Conservation (phyloP, 2,888 invertebrate species). For the Agrotis puta region DNA sequence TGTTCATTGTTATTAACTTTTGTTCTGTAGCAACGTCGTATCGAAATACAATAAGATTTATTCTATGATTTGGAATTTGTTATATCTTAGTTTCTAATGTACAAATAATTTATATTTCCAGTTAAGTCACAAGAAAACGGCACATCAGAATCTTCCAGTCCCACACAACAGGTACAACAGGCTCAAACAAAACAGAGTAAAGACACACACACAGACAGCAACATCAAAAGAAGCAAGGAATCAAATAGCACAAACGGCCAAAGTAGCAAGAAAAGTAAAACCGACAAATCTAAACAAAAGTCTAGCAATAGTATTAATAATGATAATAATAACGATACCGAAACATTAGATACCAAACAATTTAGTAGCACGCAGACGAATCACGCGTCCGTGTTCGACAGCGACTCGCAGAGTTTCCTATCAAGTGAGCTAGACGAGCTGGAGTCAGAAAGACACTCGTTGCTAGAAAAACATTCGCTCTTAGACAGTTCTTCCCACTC, state of each 20-base stretch:
- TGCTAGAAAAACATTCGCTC: conserved; percentile 87
- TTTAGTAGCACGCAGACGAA: conserved; percentile 63
- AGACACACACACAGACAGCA: conserved; percentile 84
- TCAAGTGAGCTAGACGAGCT: conserved; percentile 86
- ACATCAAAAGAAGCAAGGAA: conserved; percentile 84
- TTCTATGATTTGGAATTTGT: background rate
- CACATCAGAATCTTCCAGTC: conserved; percentile 89
- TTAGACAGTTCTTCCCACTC: conserved; percentile 88
- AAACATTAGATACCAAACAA: conserved; percentile 65
- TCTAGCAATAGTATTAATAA: conserved; percentile 86
- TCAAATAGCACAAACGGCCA: conserved; percentile 87
- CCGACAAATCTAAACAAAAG: conserved; percentile 88
- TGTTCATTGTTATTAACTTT: background rate
- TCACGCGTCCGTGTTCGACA: conserved; percentile 82
- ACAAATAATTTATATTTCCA: conserved; percentile 65
- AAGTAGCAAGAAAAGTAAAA: conserved; percentile 83
- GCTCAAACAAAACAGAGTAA: conserved; percentile 88
- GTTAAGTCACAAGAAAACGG: conserved; percentile 90
- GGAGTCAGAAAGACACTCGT: conserved; percentile 88
- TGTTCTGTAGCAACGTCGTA: too few relatives aligned
- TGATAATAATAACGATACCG: conserved; percentile 79
- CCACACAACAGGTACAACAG: conserved; percentile 82
- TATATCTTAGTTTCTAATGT: background rate
- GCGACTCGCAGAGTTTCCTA: conserved; percentile 81
- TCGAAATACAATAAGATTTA: background rate